A percentile compares a stretch with the other conserved stretches of the same genome.
phyloP scores from a whole-genome alignment of 1,140 invertebrate genomes.

The Papilio xuthus region DNA sequence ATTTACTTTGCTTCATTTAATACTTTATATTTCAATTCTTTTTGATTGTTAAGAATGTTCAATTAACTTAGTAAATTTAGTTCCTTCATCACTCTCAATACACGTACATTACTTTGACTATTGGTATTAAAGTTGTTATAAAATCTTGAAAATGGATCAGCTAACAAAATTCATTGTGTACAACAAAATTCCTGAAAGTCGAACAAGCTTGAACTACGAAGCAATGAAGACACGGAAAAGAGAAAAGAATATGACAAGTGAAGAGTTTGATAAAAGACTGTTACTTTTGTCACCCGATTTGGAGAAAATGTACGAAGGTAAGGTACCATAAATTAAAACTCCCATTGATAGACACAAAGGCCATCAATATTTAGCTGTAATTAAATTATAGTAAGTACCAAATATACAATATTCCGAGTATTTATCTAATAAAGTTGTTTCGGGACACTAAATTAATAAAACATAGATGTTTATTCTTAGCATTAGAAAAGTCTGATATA shows the following conservation, averaged over 20 bases:
- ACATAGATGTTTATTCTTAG: not conserved
- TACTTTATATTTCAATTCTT: not conserved
- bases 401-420: too few species aligned
- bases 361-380: too few species aligned
- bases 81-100: not conserved
- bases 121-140: not conserved
- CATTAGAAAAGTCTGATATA: conserved; percentile 2
- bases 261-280: conserved; percentile 58
- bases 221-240: conserved; percentile 55
- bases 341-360: too few species aligned
- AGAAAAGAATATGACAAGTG: conserved; percentile 51
- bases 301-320: conserved; percentile 61
- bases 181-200: conserved; percentile 64
- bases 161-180: conserved; percentile 70
- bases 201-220: conserved; percentile 61
- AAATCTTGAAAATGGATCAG: conserved; percentile 56
- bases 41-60: not conserved
- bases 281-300: conserved; percentile 65
- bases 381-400: too few species aligned
- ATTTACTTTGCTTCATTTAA: not conserved
- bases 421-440: not conserved
- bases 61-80: not conserved
- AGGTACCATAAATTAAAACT: conserved; percentile 34
- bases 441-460: not conserved
- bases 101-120: not conserved